Base-by-base conservation (phyloP, 2,797 vertebrate genomes). In the Leptatherina wallacei region DNA sequence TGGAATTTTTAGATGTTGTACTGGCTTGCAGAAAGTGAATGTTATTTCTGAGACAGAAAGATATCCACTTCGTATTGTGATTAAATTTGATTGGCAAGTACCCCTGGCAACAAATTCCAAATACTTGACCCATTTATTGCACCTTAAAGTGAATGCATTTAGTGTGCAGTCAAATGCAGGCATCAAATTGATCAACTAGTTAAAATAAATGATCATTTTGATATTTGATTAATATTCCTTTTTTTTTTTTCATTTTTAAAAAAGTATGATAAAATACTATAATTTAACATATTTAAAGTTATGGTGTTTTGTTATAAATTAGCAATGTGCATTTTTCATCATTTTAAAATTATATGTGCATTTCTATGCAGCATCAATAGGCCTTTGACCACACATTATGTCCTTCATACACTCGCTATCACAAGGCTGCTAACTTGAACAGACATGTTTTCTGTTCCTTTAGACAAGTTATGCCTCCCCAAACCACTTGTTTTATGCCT, bases 401-500 rank as follows among this genome's bases (percentile, higher is more conserved):
- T 60, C 61, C 69, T 75, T 55, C 70, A 73, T 81, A 73, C 61
- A 54, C 22, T 51, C 61, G 49, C 22, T 44, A 44, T 47, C 35
- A 55, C 30, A 32, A 38, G 12, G 16, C 6, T 35, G 3, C 32
- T 2, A 73, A 70, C 62, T 47, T 40, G 80, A 74, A 40, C 36
- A 67, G 47, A 77, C 42, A 73, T 10, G 10, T 68, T n/a, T 52
- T 84, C 51, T 61, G 51, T 61, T 77, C 16, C 69, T 33, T 44
- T 32, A 61, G 36, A 78, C 32, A 51, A 8, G 71, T 73, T n/a
- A 42, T 24, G 70, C 66, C 20, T 69, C 27, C 75, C 36, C 60
- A 80, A 72, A 80, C 68, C 64, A 54, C 61, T 76, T 69, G 24
- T 56, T 22, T 79, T 75, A 32, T 27, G 47, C 69, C 6, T 68